Evolutionary conservation across 2,113 vertebrate genomes (phyloP).

Genomic region (Tragelaphus strepsiceros): DNA sequence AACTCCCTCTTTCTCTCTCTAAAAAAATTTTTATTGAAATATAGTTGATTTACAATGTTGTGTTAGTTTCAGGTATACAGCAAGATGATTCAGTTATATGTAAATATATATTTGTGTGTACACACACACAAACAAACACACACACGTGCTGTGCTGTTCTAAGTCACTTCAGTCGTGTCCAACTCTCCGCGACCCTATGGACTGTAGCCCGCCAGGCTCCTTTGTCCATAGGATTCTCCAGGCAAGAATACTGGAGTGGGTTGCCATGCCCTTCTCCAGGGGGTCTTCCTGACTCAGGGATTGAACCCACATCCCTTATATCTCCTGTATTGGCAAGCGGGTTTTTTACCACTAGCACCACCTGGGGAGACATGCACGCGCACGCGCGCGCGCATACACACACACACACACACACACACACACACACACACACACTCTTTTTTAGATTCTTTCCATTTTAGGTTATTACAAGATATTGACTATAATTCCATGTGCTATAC

Average conservation of each 20-base stretch:
- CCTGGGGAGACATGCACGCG: not conserved
- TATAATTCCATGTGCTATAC: not conserved
- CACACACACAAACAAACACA: not conserved
- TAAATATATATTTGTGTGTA: not conserved
- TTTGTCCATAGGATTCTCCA: not conserved
- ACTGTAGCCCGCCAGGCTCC: not conserved
- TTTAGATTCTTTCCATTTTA: not conserved
- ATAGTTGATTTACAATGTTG: not conserved
- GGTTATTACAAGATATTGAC: not conserved
- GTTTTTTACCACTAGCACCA: not conserved
- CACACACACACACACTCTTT: not conserved
- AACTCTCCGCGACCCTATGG: not conserved
- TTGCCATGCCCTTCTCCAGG: not conserved
- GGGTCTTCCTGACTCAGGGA: not conserved
- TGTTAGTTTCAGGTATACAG: not conserved
- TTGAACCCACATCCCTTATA: not conserved
- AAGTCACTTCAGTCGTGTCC: not conserved
- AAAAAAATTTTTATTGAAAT: not conserved
- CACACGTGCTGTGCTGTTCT: not conserved
- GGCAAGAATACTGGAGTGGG: not conserved
- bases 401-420: not conserved
- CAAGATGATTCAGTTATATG: not conserved
- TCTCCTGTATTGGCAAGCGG: not conserved
- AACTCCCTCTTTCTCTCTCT: not conserved
- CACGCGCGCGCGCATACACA: accelerated